Evolutionary conservation across 2,797 vertebrate species (phyloP).

Genomic region (Helostoma temminkii): DNA sequence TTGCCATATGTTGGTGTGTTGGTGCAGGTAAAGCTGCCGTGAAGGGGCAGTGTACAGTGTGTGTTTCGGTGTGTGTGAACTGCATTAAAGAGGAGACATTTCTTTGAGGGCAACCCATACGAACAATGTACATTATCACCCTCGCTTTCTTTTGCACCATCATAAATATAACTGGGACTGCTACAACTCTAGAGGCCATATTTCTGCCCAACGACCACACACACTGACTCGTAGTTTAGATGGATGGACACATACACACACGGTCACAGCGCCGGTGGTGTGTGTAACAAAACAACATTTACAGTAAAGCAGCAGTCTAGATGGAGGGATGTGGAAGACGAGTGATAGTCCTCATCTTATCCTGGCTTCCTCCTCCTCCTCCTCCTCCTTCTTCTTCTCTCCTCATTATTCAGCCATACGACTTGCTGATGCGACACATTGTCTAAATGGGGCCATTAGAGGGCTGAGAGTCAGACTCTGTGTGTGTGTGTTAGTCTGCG

Average conservation of each 20-base stretch:
- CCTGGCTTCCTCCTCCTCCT: slow-evolving; percentile 10
- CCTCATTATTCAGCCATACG: slow-evolving; percentile 74
- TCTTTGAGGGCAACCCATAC: slow-evolving; percentile 34
- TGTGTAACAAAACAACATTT: slow-evolving; percentile 58
- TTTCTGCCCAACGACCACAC: slow-evolving; percentile 56
- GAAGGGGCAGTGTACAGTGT: no score
- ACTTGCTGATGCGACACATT: slow-evolving; percentile 82
- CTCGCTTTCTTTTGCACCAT: slow-evolving; percentile 25
- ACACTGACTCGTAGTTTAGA: slow-evolving; percentile 32
- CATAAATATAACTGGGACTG: slow-evolving; percentile 60
- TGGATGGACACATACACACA: slow-evolving; percentile 37
- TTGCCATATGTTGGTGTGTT: no score
- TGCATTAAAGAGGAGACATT: slow-evolving; percentile 7
- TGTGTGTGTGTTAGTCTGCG: slow-evolving; percentile 28
- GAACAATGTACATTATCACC: slow-evolving; percentile 32
- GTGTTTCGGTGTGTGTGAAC: slow-evolving; percentile 2
- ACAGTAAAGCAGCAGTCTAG: slow-evolving; percentile 44
- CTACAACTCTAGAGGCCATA: slow-evolving; percentile 41
- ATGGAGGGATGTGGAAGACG: slow-evolving; percentile 60
- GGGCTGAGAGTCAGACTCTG: slow-evolving; percentile 51
- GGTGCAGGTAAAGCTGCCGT: no score
- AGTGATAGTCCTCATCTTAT: slow-evolving; percentile 27
- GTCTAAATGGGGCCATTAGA: slow-evolving; percentile 82
- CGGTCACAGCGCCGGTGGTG: slow-evolving; percentile 32
- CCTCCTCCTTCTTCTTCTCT: slow-evolving; percentile 32